Percentiles rank a stretch among this genome's conserved stretches.
phyloP scores from a whole-genome alignment of 2,888 invertebrate species.

The Digitonthophagus gazella region DNA sequence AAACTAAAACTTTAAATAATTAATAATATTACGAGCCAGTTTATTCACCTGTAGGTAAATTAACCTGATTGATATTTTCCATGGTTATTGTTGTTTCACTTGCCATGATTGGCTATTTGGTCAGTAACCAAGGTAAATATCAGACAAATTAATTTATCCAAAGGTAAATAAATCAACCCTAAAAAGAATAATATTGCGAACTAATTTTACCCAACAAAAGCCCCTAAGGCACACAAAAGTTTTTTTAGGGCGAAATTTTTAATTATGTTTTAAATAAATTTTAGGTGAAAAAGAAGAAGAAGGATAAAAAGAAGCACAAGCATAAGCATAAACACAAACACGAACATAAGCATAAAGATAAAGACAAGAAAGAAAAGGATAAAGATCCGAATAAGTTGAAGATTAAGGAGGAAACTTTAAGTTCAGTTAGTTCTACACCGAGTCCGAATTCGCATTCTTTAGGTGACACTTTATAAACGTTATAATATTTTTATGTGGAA shows the following conservation, averaged over 20 bases:
- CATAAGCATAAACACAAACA: slow-evolving; percentile 92
- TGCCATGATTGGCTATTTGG: no score
- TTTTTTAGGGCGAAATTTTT: slow-evolving; percentile 11
- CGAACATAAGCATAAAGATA: slow-evolving; percentile 70
- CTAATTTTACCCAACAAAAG: no score
- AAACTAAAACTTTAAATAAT: no score
- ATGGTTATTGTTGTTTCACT: no score
- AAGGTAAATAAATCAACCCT: no score
- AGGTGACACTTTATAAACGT: slow-evolving; percentile 25
- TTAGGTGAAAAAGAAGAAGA: slow-evolving; percentile 66
- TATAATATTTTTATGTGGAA: background rate
- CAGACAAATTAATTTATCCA: no score
- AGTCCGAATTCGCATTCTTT: slow-evolving; percentile 63
- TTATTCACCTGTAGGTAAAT: no score
- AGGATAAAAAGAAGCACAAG: slow-evolving; percentile 75
- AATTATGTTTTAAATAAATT: slow-evolving; percentile 33
- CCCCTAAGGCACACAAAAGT: no score
- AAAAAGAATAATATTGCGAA: no score
- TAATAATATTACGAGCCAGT: no score
- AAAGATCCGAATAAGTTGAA: slow-evolving; percentile 59
- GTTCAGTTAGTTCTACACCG: slow-evolving; percentile 73
- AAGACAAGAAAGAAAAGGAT: slow-evolving; percentile 58
- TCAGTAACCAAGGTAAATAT: no score
- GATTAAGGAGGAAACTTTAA: slow-evolving; percentile 72
- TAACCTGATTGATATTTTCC: no score